Evolutionary conservation across 30 jellyfish, hydroid and myxozoan species (phyloP), one percentile per base, ranked within the genome.

Genomic region (Aurelia aurita): DNA sequence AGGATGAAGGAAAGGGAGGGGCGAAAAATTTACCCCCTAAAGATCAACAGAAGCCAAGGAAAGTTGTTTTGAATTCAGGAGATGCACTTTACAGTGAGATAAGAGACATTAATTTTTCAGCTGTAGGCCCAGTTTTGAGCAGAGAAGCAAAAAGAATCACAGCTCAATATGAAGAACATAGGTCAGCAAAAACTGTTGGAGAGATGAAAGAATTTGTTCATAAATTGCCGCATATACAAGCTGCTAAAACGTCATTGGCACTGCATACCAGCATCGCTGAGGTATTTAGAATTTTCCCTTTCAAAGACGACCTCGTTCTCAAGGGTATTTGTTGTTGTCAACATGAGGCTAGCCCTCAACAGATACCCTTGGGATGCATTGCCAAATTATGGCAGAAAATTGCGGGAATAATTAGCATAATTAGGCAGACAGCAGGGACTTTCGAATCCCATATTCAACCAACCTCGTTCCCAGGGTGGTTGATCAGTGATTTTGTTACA

Each of bases 181-280:
- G 91, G 10, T 32, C 98, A 11, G 98, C 98, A n/a, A 93, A 93
- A 82, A 93, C 98, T 15, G 98, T 87, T 58, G 97, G 98, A 25
- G 99, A 94, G 62, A 94, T 94, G 97, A 94, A 94, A 47, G 97
- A 94, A 34, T 94, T 94, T 78, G 99, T 94, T 18, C 97, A 89
- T 34, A 94, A 94, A 67, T 72, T 94, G 23, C 99, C 99, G 3
- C 97, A 94, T 49, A 88, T 94, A 18, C 97, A 94, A 79, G 99
- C 99, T 8, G 97, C 97, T 6, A 94, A 94, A 68, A 77, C 91
- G 32, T 79, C 97, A 19, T 76, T 94, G 54, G 85, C 97, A n/a
- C 66, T 85, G 74, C 99, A 97, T 80, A 94, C 82, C 76, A 45
- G 84, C 34, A 79, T 79, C n/a, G 95, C 88, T 2, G 89, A 85